Base-by-base conservation (phyloP, 2,113 vertebrate genomes). In the Vicugna pacos region DNA sequence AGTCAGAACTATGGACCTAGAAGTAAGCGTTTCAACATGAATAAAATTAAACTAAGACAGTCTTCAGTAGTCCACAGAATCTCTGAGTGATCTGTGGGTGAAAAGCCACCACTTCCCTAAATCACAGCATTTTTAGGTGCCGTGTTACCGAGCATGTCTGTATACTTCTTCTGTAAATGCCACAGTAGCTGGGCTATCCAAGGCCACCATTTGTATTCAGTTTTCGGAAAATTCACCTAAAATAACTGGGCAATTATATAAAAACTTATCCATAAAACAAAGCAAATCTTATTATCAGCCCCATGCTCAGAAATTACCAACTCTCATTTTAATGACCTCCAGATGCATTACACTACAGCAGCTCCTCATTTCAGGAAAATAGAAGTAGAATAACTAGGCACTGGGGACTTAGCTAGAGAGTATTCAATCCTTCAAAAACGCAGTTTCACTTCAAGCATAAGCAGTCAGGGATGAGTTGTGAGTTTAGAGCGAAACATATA, bases 271-370 rank as follows among this genome's bases (percentile, higher is more conserved):
- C 62, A 96, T 81, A 95, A 95, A 98, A 84, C n/a, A 96, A 97
- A 97, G 28, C 46, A 97, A 97, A 92, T 97, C 91, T 97, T 98
- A 97, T 93, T 97, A 97, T 14, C 19, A 97, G 32, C 17, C 98
- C 96, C 92, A 58, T 56, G 85, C 28, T 97, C 75, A 93, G 93
- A 98, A 98, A 98, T 89, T 73, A 96, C 80, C 86, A 96, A 96
- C 95, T 95, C 98, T 97, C 62, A 91, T 97, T 92, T 97, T 98
- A 97, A 98, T 97, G 89, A 96, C 91, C 95, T 70, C 65, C 91
- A 96, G 94, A 94, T 97, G 6, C 48, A 95, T 97, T 98, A 50
- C 65, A 96, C 65, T 95, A 97, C 69, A 97, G 81, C 79, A 92
- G 6, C 69, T 91, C 84, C 97, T 98, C 86, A 85, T 95, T 94